These are phyloP conservation scores for Didymodactylos carnosus DNA, from an alignment of 2,888 invertebrate species.

Conservation along the genomic window DNA sequence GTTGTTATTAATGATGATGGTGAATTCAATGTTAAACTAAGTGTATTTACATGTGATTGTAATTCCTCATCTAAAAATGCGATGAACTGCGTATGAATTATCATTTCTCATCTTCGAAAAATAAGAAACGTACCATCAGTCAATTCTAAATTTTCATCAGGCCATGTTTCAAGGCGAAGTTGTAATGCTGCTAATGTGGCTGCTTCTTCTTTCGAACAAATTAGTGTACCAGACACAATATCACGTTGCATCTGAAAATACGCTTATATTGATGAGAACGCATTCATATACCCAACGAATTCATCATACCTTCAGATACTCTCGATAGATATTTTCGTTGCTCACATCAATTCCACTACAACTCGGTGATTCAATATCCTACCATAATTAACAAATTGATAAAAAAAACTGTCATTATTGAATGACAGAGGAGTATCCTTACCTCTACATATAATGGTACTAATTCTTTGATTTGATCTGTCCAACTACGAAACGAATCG, in stretches of 20 bases:
- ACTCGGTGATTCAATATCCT: neutral
- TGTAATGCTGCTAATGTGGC: slow-evolving; percentile 45
- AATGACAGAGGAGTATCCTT: too few species aligned
- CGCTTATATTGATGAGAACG: too few species aligned
- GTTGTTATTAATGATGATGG: neutral
- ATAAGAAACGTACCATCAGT: neutral
- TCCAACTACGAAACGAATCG: slow-evolving; percentile 8
- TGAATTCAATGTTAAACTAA: neutral
- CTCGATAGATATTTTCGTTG: neutral
- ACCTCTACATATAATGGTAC: slow-evolving; percentile 1
- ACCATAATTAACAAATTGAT: neutral
- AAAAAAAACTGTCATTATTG: too few species aligned
- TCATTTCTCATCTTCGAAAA: neutral
- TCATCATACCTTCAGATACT: too few species aligned
- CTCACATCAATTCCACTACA: neutral
- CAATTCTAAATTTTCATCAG: neutral
- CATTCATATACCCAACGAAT: too few species aligned
- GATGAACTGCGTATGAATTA: too few species aligned
- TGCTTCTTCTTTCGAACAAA: slow-evolving; percentile 45
- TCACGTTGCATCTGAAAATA: slow-evolving; percentile 41
- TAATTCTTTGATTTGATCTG: slow-evolving; percentile 3
- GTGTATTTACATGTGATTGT: too few species aligned
- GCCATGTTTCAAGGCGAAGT: slow-evolving; percentile 25
- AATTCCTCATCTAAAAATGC: neutral
- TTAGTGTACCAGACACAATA: slow-evolving; percentile 42